Percentiles rank a stretch among this genome's conserved stretches.
These are phyloP conservation scores for Pseudeuparius sepicola DNA, from an alignment of 2,888 invertebrate genomes.

Conservation along the genomic window DNA sequence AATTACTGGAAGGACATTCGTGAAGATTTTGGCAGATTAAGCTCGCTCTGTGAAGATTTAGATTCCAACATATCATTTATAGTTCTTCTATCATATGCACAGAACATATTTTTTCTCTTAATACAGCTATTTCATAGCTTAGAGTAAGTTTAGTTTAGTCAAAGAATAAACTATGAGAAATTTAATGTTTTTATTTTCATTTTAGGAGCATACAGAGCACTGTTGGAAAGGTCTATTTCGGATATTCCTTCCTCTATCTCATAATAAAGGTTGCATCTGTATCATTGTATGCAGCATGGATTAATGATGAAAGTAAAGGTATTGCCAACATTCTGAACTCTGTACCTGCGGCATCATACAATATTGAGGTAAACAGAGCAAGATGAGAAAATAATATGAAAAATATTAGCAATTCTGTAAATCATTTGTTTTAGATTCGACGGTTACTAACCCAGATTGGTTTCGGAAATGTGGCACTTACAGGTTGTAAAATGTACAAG, in stretches of 20 bases:
- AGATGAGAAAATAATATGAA: no score
- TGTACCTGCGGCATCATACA: slow-evolving; percentile 24
- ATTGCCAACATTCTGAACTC: slow-evolving; percentile 24
- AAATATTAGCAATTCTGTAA: no score
- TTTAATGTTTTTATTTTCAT: slow-evolving; percentile 5
- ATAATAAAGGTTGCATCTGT: slow-evolving; percentile 50
- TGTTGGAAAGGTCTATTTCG: slow-evolving; percentile 48
- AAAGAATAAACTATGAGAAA: no score
- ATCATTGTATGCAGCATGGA: slow-evolving; percentile 48
- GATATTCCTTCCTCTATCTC: slow-evolving; percentile 52
- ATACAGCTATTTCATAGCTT: slow-evolving; percentile 28
- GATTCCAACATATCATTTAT: slow-evolving; percentile 24
- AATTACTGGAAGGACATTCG: slow-evolving; percentile 25
- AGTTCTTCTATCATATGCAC: slow-evolving; percentile 24
- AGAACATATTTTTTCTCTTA: slow-evolving; percentile 26
- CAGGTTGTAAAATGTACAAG: slow-evolving; percentile 35
- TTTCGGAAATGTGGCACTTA: slow-evolving; percentile 32
- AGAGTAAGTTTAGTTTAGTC: no score
- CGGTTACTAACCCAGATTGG: slow-evolving; percentile 34
- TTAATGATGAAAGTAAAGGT: slow-evolving; percentile 42
- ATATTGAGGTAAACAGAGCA: slow-evolving; percentile 25
- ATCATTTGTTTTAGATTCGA: slow-evolving; percentile 32
- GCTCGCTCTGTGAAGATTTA: slow-evolving; percentile 19
- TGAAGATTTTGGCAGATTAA: slow-evolving; percentile 25
- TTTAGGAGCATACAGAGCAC: slow-evolving; percentile 23